Base-by-base conservation (phyloP, 2,888 invertebrate species). In the Lobophora halterata region DNA sequence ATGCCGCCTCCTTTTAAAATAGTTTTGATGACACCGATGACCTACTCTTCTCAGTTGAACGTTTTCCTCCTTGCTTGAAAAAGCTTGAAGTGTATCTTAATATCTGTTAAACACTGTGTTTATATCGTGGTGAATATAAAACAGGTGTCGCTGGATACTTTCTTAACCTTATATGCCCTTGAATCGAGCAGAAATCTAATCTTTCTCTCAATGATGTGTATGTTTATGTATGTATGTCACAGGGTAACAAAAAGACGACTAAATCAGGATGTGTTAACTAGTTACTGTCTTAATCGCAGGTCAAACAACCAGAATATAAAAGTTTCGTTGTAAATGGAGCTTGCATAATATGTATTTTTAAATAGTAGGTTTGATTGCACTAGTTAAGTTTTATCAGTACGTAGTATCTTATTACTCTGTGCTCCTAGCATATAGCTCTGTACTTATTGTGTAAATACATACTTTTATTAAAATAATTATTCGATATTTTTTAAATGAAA, bases 1-100 rank as follows among this genome's bases (percentile, higher is more conserved):
- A 49, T 24, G 35, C 45, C 46, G 37, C 39, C 25, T 9, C 13
- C 30, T 28, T 38, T 47, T 46, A 30, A 26, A 36, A 37, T 35
- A 36, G 38, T 46, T 53, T 42, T 59, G 53, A 52, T 49, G 50
- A 42, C 41, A 50, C 37, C 23, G 46, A 51, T 58, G 34, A 49
- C 49, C 49, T 51, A 53, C 47, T 18, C 21, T 11, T 37, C 34
- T 16, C 20, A 26, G 26, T 46, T 45, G 35, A 30, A 49, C 26
- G 26, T 51, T 52, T 57, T 51, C 9, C 27, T 32, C 11, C 2
- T 26, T n/a, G n/a, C n/a, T n/a, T n/a, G n/a, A n/a, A n/a, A 27
- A 14, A 21, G 8, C 5, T 12, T 19, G 3, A 20, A 24, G 12
- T 29, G 12, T 16, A 31, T 31, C 21, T 25, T 30, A 30, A 25